Conservation (phyloP, 1,140 invertebrate genomes). For the Drosophila repleta region DNA sequence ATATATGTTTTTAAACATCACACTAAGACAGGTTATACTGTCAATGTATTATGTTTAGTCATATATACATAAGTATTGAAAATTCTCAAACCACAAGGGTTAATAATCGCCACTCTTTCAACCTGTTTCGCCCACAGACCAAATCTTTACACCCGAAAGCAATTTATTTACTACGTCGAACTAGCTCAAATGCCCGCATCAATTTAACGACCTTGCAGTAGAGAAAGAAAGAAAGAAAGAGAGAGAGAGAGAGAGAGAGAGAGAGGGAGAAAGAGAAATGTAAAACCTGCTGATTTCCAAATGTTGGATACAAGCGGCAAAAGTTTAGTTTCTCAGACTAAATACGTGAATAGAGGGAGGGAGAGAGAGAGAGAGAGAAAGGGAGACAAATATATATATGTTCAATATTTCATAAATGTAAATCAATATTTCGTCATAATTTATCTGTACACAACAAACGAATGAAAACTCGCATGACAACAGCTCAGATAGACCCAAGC, state of each 20-base stretch:
- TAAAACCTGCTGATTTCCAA: neutral
- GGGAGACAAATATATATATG: too few species aligned
- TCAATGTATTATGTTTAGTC: too few species aligned
- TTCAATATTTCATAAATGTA: neutral
- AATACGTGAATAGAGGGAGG: neutral
- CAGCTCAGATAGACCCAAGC: neutral
- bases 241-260: too few species aligned
- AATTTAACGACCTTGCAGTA: constrained; percentile 38
- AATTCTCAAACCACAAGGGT: too few species aligned
- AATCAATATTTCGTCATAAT: constrained; percentile 1
- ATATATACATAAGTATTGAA: too few species aligned
- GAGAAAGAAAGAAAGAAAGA: too few species aligned
- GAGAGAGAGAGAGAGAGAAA: neutral
- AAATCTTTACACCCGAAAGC: neutral
- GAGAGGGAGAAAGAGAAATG: too few species aligned
- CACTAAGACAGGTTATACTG: too few species aligned
- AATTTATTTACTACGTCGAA: constrained; percentile 19
- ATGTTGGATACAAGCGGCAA: neutral
- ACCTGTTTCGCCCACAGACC: too few species aligned
- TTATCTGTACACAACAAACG: neutral
- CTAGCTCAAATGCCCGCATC: constrained; percentile 14
- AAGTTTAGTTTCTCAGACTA: neutral
- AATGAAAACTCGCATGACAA: neutral
- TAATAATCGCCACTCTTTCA: too few species aligned
- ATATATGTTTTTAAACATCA: too few species aligned